A percentile compares a stretch with the other conserved stretches of the same genome.
phyloP scores from a whole-genome alignment of 2,888 invertebrate species.

The Steinernema carpocapsae region DNA sequence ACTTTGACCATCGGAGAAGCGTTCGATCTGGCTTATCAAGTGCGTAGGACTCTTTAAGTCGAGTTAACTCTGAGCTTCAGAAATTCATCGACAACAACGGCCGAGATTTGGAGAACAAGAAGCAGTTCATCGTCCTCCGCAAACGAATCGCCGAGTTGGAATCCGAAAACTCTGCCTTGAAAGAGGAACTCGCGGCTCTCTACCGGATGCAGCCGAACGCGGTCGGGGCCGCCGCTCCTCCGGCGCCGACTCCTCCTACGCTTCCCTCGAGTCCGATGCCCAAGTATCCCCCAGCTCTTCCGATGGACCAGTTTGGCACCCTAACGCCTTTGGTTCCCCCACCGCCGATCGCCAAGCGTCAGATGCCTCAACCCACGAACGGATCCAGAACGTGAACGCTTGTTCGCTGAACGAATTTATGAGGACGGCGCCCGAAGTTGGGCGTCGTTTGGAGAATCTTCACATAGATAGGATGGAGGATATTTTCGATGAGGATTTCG shows the following conservation, averaged over 20 bases:
- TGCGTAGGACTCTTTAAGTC: slow-evolving; percentile 27
- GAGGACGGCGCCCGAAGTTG: slow-evolving; percentile 57
- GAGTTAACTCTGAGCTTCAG: slow-evolving; percentile 44
- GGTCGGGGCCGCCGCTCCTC: slow-evolving; percentile 47
- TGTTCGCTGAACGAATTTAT: slow-evolving; percentile 25
- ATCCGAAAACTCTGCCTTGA: slow-evolving; percentile 82
- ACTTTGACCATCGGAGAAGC: slow-evolving; percentile 97
- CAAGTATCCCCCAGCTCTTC: slow-evolving; percentile 16
- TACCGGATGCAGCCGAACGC: slow-evolving; percentile 59
- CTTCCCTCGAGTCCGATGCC: slow-evolving; percentile 38
- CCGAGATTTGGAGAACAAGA: slow-evolving; percentile 84
- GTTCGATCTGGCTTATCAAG: slow-evolving; percentile 90
- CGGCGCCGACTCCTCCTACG: slow-evolving; percentile 50
- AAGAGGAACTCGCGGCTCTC: slow-evolving; percentile 75
- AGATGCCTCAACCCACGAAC: slow-evolving; percentile 27
- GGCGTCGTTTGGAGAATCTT: slow-evolving; percentile 70
- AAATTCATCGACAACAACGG: slow-evolving; percentile 82
- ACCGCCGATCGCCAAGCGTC: slow-evolving; percentile 29
- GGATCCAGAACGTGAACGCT: not conserved
- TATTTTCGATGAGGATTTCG: slow-evolving; percentile 75
- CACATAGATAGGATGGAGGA: slow-evolving; percentile 76
- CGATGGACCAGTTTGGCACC: not conserved
- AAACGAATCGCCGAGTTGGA: slow-evolving; percentile 85
- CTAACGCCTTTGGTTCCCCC: slow-evolving; percentile 32
- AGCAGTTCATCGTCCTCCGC: slow-evolving; percentile 80